Evolutionary conservation across 2,113 vertebrate species (phyloP), one percentile per base, ranked within the genome.

Genomic region (Oreochromis tanganicae): DNA sequence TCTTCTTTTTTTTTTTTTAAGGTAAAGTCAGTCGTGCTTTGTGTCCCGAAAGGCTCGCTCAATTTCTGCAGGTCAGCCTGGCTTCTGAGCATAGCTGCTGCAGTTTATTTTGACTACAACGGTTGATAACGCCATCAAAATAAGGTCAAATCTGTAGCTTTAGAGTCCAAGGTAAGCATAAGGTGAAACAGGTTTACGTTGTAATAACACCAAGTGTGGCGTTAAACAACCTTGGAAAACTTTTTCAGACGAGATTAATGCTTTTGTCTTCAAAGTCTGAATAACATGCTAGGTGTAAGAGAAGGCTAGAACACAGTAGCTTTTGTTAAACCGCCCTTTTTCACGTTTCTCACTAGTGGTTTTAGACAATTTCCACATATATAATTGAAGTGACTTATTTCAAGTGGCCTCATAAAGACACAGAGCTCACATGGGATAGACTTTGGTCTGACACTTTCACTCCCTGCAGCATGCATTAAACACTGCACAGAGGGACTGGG

Each of bases 21-120:
- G 38, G 89, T 83, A 83, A 80, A 85, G 36, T 80, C 84, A 54
- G 71, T 71, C n/a, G 21, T 34, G 84, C 90, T 82, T 57, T 27
- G 36, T 5, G 41, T 87, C 85, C 90, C 83, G 1, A 66, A 13
- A 81, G 85, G 59, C 54, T 5, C 11, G 16, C 36, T 83, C 50
- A 21, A 19, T 85, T 90, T 88, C 87, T 27, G 55, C 63, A 27
- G 79, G 52, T 86, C 10, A 8, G 19, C 86, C 63, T 6, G 41
- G 66, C 10, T 66, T 29, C 52, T 52, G 19, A 78, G 24, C 9
- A 48, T 3, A 24, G 63, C 46, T 36, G 29, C 29, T 78, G 56
- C 79, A 21, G 24, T 81, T 81, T 66, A 57, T 83, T 56, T 88
- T 87, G 34, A 78, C 12, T 32, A 55, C 3, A 14, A 17, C 21